Evolutionary conservation across 2,888 invertebrate genomes (phyloP).

Genomic region (Halictus ligatus): DNA sequence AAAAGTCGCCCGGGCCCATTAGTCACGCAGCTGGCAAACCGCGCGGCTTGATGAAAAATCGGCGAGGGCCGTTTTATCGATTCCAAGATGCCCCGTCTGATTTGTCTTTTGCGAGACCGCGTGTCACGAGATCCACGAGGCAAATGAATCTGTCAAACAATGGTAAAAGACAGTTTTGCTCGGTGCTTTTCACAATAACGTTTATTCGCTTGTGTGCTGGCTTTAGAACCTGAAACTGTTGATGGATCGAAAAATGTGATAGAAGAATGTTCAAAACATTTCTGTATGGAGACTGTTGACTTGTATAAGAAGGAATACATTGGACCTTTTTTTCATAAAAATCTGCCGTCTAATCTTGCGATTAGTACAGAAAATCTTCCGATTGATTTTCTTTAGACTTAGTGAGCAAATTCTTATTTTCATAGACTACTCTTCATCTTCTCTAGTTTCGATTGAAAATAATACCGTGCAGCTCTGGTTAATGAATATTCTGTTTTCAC

Average conservation of each 20-base stretch:
- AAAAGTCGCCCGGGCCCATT: constrained; percentile 28
- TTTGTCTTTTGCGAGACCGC: background rate
- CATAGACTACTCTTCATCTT: too few species aligned
- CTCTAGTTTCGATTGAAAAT: background rate
- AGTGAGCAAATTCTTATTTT: too few species aligned
- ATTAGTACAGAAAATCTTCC: too few species aligned
- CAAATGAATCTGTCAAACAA: background rate
- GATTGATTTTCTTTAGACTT: too few species aligned
- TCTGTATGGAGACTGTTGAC: background rate
- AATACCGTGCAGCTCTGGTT: background rate
- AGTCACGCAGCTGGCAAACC: constrained; percentile 25
- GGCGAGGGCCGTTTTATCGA: constrained; percentile 8
- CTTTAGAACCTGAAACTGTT: background rate
- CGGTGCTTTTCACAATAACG: background rate
- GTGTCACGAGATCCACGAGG: background rate
- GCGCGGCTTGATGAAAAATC: constrained; percentile 27
- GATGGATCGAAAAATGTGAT: background rate
- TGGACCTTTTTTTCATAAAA: background rate
- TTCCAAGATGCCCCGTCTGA: background rate
- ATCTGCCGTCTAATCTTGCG: background rate
- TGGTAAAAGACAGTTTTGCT: background rate
- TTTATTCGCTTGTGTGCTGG: background rate
- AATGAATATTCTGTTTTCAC: background rate
- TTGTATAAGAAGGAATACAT: background rate
- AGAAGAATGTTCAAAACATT: background rate